Evolutionary conservation across 2,113 vertebrate species (phyloP).

Genomic region (Dipodomys ordii): DNA sequence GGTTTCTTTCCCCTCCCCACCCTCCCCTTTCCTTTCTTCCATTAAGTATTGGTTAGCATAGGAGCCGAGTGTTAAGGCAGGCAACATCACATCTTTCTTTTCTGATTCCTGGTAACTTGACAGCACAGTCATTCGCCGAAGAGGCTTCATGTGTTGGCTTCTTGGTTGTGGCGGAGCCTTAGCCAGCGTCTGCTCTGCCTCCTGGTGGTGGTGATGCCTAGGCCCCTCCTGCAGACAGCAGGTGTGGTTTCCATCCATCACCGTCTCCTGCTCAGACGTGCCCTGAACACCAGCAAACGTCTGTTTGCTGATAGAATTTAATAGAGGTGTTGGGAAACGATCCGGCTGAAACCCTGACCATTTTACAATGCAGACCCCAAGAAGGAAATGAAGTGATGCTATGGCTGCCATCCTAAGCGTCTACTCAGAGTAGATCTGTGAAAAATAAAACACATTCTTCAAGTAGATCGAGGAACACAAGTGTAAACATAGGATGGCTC

Average conservation of each 20-base stretch:
- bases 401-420: too few species aligned
- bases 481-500: neutral
- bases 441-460: neutral
- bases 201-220: neutral
- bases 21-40: constrained; percentile 9
- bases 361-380: neutral
- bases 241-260: neutral
- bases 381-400: rapidly evolving
- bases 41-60: constrained; percentile 48
- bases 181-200: neutral
- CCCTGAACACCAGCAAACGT: neutral
- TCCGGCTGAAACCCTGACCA: rapidly evolving
- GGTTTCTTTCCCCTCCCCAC: constrained; percentile 41
- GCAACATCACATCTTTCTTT: neutral
- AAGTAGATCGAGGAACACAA: neutral
- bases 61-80: neutral
- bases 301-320: neutral
- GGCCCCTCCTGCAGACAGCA: neutral
- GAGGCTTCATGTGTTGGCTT: neutral
- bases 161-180: neutral
- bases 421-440: too few species aligned
- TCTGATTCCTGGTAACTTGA: constrained; percentile 43
- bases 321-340: neutral
- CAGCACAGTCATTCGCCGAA: neutral
- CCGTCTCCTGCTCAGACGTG: neutral